phyloP scores from a whole-genome alignment of 2,888 invertebrate species.

The Phyllotreta cruciferae region DNA sequence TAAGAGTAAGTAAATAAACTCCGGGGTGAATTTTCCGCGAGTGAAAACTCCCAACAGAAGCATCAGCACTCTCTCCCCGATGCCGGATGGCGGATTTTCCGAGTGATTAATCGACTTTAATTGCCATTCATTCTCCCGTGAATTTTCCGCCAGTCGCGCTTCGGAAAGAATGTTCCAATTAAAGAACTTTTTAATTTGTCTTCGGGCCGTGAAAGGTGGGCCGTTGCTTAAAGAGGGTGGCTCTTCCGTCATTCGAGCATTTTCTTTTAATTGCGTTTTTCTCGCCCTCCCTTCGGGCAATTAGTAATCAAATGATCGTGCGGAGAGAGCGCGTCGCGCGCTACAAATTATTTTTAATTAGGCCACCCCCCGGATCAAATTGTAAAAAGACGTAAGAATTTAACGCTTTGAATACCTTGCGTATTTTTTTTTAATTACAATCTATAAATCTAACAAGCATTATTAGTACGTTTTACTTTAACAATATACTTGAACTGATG shows the following conservation, averaged over 20 bases:
- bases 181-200: slow-evolving; percentile 54
- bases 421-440: no score
- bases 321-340: slow-evolving; percentile 8
- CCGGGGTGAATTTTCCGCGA: background rate
- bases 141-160: slow-evolving; percentile 34
- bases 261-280: slow-evolving; percentile 48
- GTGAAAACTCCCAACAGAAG: slow-evolving; percentile 18
- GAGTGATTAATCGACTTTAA: slow-evolving; percentile 51
- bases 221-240: slow-evolving; percentile 20
- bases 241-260: slow-evolving; percentile 45
- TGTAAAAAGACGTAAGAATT: slow-evolving; percentile 5
- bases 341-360: slow-evolving; percentile 43
- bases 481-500: no score
- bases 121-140: slow-evolving; percentile 43
- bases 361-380: slow-evolving; percentile 21
- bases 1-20: no score
- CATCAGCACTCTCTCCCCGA: slow-evolving; percentile 31
- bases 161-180: slow-evolving; percentile 50
- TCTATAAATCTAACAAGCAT: no score
- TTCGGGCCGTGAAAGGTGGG: slow-evolving; percentile 31
- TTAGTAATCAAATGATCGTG: slow-evolving; percentile 42
- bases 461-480: no score
- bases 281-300: slow-evolving; percentile 44
- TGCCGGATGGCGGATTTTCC: slow-evolving; percentile 44
- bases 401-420: no score